Evolutionary conservation across 2,113 vertebrate genomes (phyloP).

Genomic region (Platysternon megacephalum): DNA sequence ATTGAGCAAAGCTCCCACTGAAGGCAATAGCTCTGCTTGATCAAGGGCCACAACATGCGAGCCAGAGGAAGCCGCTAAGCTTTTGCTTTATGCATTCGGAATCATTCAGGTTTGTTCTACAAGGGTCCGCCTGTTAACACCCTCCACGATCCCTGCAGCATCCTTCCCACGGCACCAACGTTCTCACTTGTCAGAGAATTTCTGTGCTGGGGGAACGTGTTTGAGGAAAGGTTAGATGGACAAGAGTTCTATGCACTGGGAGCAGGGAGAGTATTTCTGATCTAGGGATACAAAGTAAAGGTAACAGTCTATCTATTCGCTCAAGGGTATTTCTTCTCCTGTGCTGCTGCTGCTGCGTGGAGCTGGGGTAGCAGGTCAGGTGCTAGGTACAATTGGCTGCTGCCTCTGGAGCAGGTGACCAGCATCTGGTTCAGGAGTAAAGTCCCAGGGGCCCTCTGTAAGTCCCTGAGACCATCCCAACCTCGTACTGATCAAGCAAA

Average conservation of each 20-base stretch:
- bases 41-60: not conserved
- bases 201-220: not conserved
- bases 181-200: not conserved
- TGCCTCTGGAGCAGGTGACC: not conserved
- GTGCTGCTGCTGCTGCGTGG: fast-evolving
- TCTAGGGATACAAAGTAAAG: fast-evolving
- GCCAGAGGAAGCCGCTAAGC: not conserved
- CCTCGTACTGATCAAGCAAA: slow-evolving; percentile 41
- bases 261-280: fast-evolving
- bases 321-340: not conserved
- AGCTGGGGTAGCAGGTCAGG: not conserved
- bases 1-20: not conserved
- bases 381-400: fast-evolving
- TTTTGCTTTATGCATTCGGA: not conserved
- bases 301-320: not conserved
- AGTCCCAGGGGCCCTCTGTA: slow-evolving; percentile 5
- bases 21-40: not conserved
- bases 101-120: not conserved
- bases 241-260: fast-evolving
- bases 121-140: not conserved
- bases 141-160: not conserved
- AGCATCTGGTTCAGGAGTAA: not conserved
- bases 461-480: not conserved
- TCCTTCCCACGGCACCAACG: not conserved
- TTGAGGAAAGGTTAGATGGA: no score